These are phyloP conservation scores for Whitmania pigra DNA, from an alignment of 1,140 invertebrate species.

Conservation along the genomic window DNA sequence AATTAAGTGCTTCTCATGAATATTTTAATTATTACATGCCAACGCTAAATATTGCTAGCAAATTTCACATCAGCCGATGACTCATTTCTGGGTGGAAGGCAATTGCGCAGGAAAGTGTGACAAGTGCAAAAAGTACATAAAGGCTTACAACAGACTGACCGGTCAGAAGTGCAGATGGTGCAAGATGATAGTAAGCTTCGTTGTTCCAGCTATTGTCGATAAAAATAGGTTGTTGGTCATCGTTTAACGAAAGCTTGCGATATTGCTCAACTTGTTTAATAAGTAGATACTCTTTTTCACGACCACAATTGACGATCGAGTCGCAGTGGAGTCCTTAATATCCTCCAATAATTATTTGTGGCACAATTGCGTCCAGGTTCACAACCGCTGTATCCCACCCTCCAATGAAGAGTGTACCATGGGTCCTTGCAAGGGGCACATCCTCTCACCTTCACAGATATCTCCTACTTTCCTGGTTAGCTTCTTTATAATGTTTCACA, in stretches of 20 bases:
- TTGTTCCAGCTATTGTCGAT: background rate
- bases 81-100: slow-evolving; percentile 91
- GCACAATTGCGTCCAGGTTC: slow-evolving; percentile 52
- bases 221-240: background rate
- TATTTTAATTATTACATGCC: no score
- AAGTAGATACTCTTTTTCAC: background rate
- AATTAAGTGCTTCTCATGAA: no score
- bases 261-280: background rate
- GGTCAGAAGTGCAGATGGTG: slow-evolving; percentile 90
- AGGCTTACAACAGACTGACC: slow-evolving; percentile 82
- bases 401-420: slow-evolving; percentile 78
- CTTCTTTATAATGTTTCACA: background rate
- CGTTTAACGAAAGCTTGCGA: background rate
- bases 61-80: slow-evolving; percentile 49
- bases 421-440: slow-evolving; percentile 68
- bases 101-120: slow-evolving; percentile 63
- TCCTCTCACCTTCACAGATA: slow-evolving; percentile 83
- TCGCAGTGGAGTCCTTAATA: background rate
- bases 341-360: background rate
- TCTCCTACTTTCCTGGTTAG: slow-evolving; percentile 70
- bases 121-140: slow-evolving; percentile 88
- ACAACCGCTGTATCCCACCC: slow-evolving; percentile 81
- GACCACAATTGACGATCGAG: background rate
- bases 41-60: no score
- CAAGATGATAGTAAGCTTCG: slow-evolving; percentile 67